Conservation (phyloP, 2,888 invertebrate species). For the Campopleginae sp. region DNA sequence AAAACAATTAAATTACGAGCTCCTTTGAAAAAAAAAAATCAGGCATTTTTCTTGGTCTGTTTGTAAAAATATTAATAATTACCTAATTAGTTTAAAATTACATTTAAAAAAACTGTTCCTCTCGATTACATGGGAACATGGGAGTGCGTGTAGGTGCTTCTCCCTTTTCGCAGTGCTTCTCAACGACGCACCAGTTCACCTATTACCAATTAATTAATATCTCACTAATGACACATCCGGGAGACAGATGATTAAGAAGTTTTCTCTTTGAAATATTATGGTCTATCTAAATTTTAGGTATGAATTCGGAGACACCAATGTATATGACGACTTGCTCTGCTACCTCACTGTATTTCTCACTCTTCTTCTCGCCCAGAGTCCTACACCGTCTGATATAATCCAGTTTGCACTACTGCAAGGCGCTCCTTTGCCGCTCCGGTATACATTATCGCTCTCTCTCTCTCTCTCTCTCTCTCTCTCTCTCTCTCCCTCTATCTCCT, state of each 20-base stretch:
- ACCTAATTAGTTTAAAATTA: too few species aligned
- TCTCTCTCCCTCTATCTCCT: neutral
- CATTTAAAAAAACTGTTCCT: neutral
- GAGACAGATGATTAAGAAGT: neutral
- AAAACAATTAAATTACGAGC: neutral
- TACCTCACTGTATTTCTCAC: neutral
- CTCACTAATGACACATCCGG: neutral
- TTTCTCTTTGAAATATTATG: neutral
- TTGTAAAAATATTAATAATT: neutral
- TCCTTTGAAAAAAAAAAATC: neutral
- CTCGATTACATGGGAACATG: neutral
- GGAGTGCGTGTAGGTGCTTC: neutral
- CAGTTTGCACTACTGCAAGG: conserved; percentile 50
- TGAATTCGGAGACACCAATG: neutral
- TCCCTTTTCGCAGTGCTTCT: neutral
- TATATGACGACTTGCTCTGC: conserved; percentile 32
- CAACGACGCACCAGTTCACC: neutral
- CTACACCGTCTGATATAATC: conserved; percentile 43
- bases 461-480: neutral
- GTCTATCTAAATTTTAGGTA: neutral
- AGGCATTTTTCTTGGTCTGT: neutral
- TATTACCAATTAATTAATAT: neutral
- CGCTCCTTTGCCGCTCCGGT: conserved; percentile 9
- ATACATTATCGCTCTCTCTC: neutral
- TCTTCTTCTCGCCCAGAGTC: neutral